Base-by-base conservation (phyloP, 1,140 invertebrate species). In the Tribolium castaneum region DNA sequence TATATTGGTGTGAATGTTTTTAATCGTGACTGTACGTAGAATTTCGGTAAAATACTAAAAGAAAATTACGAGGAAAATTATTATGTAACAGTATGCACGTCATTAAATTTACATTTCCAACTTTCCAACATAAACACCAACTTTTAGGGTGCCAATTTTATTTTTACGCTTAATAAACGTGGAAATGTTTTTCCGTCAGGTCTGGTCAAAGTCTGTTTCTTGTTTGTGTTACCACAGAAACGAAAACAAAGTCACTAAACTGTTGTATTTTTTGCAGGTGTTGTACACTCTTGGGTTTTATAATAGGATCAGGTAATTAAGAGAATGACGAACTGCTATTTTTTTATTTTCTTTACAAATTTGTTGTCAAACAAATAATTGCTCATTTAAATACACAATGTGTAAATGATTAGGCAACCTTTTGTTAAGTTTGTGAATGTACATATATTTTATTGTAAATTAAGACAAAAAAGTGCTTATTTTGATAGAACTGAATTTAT, bases 241-340 rank as follows among this genome's bases (percentile, higher is more conserved):
- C 16, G 16, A 19, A 19, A 22, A 74, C 35, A 74, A 54, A 52
- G 54, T 78, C 22, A n/a, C 19, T 62, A 54, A 59, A 19, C 4
- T 51, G 50, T 77, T 75, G 76, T 74, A n/a, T 73, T 25, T 77
- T 54, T 83, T 83, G 9, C 77, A 83, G 82, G 81, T 78, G 80
- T 83, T 50, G 78, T 81, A 73, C 82, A 83, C 73, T 82, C 82
- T 76, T 83, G 82, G 82, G 81, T 83, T 78, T 77, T 83, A 80
- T 83, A 79, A 54, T 56, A 77, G 54, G 45, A 56, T 56, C 70
- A 52, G 30, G 30, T 71, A 74, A 75, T 39, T 56, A 56, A 59
- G 25, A 62, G 25, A 75, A 75, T 70, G 14, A 73, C 50, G 52
- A 78, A 78, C 72, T 70, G 77, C 77, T 78, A 78, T 66, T 71